Base-by-base conservation (phyloP, 2,113 vertebrate species). In the Gambusia holbrooki region DNA sequence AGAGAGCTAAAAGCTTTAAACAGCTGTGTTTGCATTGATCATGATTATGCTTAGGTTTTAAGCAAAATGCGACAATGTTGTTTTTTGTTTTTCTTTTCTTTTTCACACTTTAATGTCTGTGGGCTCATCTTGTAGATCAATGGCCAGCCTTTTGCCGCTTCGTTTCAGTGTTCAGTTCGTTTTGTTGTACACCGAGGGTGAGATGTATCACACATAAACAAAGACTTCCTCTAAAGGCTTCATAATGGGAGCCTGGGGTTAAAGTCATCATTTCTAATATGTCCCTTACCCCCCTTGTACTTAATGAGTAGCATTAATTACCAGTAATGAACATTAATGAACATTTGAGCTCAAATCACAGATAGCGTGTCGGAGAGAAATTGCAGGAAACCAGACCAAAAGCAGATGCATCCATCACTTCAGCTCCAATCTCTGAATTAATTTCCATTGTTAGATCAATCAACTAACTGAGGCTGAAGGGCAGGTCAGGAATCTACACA, bases 271-370 rank as follows among this genome's bases (percentile, higher is more conserved):
- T 86, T 89, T 78, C 67, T 88, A 88, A 91, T 86, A 75, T 80
- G 66, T 81, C 89, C 83, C 81, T 85, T 62, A 81, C 78, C 78
- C 69, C 69, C 69, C 74, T 42, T 42, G 76, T 64, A 70, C 79
- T 78, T 83, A 87, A 90, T 80, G 86, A 85, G 79, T 15, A 28
- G 10, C 65, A 42, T 27, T 92, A 90, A 94, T 93, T 92, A 91
- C 83, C 67, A 29, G 74, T 90, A 88, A 92, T 89, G 80, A 85
- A 91, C 88, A 74, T 85, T 91, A 87, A 87, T 85, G 83, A 82
- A 85, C 81, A 85, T 87, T 90, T 87, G 51, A 75, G 79, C 76
- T 80, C 79, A 85, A 84, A 86, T 62, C 76, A 81, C 68, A 70
- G 73, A 79, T 71, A 87, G 68, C 68, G 79, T 65, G 66, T 85